Evolutionary conservation across 2,797 vertebrate genomes (phyloP).

Genomic region (Acipenser oxyrinchus): DNA sequence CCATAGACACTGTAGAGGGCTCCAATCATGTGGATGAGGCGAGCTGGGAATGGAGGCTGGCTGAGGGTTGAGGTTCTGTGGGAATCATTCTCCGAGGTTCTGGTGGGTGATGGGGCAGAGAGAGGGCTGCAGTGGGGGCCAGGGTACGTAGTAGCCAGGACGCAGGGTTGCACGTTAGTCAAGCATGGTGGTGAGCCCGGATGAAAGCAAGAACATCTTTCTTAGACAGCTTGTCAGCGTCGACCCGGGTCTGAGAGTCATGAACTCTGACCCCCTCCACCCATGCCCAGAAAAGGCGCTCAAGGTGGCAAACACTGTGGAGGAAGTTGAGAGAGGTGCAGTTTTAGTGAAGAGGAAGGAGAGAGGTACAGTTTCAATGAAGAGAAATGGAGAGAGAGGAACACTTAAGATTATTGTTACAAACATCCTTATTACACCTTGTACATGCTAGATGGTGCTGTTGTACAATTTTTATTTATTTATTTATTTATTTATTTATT

Average conservation of each 20-base stretch:
- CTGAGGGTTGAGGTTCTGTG: neutral
- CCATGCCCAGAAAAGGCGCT: constrained; percentile 96
- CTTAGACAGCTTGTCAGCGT: constrained; percentile 87
- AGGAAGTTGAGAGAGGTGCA: constrained; percentile 22
- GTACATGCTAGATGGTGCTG: neutral
- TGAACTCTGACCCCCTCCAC: constrained; percentile 88
- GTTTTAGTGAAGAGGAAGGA: neutral
- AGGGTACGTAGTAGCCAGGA: no score
- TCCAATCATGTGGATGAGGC: no score
- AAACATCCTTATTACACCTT: neutral
- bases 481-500: no score
- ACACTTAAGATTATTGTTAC: neutral
- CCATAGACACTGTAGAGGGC: no score
- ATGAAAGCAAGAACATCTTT: constrained; percentile 82
- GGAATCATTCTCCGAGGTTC: constrained; percentile 1
- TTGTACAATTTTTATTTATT: no score
- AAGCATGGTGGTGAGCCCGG: constrained; percentile 67
- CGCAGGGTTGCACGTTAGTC: constrained; percentile 17
- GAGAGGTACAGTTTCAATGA: neutral
- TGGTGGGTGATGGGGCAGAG: constrained; percentile 26
- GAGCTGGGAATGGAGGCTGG: neutral
- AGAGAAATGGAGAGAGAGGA: neutral
- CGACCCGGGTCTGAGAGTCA: constrained; percentile 80
- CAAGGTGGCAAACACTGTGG: constrained; percentile 77
- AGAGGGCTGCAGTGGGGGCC: neutral